Percentiles rank a stretch among this genome's conserved stretches.
Conservation (phyloP, 2,797 vertebrate species). For the Crocidura indochinensis region DNA sequence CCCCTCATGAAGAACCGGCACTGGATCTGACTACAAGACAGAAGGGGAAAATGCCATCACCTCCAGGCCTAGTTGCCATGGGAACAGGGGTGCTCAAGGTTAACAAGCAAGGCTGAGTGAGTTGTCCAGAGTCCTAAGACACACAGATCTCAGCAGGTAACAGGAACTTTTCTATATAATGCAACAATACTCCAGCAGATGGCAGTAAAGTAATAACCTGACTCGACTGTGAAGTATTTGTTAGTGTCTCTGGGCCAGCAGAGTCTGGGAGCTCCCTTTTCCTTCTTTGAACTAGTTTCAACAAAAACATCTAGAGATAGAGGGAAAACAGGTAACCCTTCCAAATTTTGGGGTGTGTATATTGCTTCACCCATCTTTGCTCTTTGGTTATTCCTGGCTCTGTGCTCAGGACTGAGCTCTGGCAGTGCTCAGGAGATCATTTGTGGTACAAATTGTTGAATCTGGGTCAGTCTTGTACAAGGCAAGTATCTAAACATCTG, state of each 20-base stretch:
- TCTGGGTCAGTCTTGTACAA: too few relatives aligned
- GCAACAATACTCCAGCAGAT: conserved; percentile 72
- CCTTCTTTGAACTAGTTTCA: conserved; percentile 11
- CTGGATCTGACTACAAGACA: conserved; percentile 91
- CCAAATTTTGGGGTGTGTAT: too few relatives aligned
- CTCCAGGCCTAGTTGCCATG: not conserved
- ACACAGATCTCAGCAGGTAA: not conserved
- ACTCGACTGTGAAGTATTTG: not conserved
- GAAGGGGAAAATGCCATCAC: not conserved
- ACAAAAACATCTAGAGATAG: not conserved
- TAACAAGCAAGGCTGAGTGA: not conserved
- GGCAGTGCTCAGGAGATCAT: too few relatives aligned
- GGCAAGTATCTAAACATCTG: too few relatives aligned
- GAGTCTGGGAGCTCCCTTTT: not conserved
- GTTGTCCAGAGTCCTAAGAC: too few relatives aligned
- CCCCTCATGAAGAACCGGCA: conserved; percentile 92
- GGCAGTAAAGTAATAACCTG: conserved; percentile 65
- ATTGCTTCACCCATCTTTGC: too few relatives aligned
- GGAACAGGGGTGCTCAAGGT: not conserved
- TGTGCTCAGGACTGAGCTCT: too few relatives aligned
- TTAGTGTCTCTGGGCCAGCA: not conserved
- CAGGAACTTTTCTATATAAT: accelerated
- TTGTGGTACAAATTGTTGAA: not conserved
- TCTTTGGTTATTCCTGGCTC: too few relatives aligned
- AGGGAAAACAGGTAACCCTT: not conserved